These are phyloP conservation scores for Tolypeutes matacus DNA, from an alignment of 2,797 vertebrate genomes.

Conservation along the genomic window DNA sequence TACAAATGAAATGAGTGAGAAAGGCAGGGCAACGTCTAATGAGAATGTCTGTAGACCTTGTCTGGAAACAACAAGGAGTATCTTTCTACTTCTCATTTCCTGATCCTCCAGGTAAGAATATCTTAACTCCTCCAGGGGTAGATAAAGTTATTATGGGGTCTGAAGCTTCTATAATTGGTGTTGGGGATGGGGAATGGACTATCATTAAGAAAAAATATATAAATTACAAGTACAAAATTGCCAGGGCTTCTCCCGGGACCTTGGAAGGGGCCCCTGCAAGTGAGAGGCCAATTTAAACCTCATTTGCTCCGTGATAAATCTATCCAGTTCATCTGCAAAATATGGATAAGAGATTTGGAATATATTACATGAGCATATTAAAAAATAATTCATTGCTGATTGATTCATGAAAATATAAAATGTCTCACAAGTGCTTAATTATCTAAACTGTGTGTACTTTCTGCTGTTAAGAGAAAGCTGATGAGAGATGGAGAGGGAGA, in stretches of 20 bases:
- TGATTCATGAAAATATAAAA: slow-evolving; percentile 73
- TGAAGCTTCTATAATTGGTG: slow-evolving; percentile 14
- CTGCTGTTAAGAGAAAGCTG: neutral
- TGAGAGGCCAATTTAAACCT: neutral
- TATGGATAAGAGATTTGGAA: neutral
- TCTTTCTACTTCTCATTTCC: neutral
- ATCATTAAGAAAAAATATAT: neutral
- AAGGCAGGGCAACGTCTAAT: neutral
- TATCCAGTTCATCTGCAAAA: neutral
- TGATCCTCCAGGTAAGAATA: neutral
- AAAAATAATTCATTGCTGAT: slow-evolving; percentile 75
- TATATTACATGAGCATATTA: slow-evolving; percentile 4
- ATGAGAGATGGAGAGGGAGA: slow-evolving; percentile 50
- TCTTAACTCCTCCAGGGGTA: neutral
- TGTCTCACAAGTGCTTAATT: slow-evolving; percentile 66
- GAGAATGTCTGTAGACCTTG: neutral
- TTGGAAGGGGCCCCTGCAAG: neutral
- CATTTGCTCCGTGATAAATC: neutral
- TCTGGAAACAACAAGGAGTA: neutral
- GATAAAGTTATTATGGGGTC: slow-evolving; percentile 6
- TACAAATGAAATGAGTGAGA: neutral
- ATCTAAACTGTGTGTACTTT: slow-evolving; percentile 67
- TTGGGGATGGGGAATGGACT: neutral
- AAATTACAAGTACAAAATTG: slow-evolving; percentile 24
- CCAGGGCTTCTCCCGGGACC: neutral